Conservation (phyloP, 2,797 vertebrate species). For the Gymnocypris eckloni region DNA sequence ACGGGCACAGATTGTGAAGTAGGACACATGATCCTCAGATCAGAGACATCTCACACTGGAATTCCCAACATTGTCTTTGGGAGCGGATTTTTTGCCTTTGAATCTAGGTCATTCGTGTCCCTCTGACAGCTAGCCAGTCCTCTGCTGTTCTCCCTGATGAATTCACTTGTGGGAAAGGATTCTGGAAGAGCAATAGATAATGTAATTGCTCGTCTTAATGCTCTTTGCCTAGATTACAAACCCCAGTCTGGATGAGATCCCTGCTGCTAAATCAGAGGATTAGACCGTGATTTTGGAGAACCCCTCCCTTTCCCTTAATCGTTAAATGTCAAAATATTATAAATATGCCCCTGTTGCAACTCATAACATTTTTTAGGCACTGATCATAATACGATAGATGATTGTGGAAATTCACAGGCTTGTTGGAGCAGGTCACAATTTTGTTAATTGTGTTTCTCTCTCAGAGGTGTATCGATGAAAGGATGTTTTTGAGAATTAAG, state of each 20-base stretch:
- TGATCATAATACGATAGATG: conserved; percentile 1
- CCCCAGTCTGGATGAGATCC: conserved; percentile 5
- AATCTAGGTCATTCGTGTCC: conserved; percentile 53
- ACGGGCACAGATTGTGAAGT: background rate
- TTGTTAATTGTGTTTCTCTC: background rate
- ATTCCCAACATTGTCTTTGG: conserved; percentile 45
- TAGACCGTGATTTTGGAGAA: conserved; percentile 9
- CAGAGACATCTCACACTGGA: conserved; percentile 38
- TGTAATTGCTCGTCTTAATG: conserved; percentile 24
- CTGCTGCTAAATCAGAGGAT: conserved; percentile 8
- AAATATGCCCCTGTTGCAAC: background rate
- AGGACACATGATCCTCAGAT: conserved; percentile 20
- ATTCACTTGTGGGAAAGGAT: conserved; percentile 33
- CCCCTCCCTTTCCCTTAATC: conserved; percentile 32
- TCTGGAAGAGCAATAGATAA: conserved; percentile 27
- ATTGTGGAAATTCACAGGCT: conserved; percentile 19
- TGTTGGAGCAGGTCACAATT: conserved; percentile 33
- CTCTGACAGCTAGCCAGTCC: conserved; percentile 25
- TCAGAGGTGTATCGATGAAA: conserved; percentile 17
- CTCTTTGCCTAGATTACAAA: conserved; percentile 25
- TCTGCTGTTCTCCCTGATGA: conserved; percentile 16
- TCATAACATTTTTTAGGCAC: background rate
- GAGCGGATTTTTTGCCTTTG: conserved; percentile 15
- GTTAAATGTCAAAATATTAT: background rate
- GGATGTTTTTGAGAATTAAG: background rate